Conservation (phyloP, 2,888 invertebrate genomes). For the Standfussiana lucernea region DNA sequence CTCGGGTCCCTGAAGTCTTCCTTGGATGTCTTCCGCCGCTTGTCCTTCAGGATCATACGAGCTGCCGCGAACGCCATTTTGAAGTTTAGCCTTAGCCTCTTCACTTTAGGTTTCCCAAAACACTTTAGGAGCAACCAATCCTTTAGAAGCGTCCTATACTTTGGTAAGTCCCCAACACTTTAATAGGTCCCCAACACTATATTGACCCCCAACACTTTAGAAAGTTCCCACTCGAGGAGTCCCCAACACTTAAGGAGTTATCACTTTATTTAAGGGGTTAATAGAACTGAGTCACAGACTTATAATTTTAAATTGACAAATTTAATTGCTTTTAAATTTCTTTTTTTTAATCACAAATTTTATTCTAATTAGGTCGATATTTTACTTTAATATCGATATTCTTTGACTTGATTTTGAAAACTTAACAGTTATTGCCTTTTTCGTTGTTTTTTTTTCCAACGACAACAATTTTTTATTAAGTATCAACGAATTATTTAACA, state of each 20-base stretch:
- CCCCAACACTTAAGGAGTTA: slow-evolving; percentile 36
- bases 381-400: slow-evolving; percentile 34
- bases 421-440: slow-evolving; percentile 79
- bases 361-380: slow-evolving; percentile 62
- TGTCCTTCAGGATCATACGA: slow-evolving; percentile 96
- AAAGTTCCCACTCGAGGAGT: neutral
- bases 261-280: slow-evolving; percentile 64
- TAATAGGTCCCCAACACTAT: slow-evolving; percentile 22
- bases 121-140: slow-evolving; percentile 49
- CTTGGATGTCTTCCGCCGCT: slow-evolving; percentile 94
- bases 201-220: slow-evolving; percentile 11
- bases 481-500: slow-evolving; percentile 53
- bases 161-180: slow-evolving; percentile 4
- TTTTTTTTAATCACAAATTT: slow-evolving; percentile 57
- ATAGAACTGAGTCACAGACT: slow-evolving; percentile 78
- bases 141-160: slow-evolving; percentile 30
- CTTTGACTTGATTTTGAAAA: slow-evolving; percentile 70
- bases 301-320: slow-evolving; percentile 78
- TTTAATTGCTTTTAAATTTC: slow-evolving; percentile 73
- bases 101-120: slow-evolving; percentile 57
- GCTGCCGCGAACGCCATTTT: slow-evolving; percentile 96
- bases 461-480: slow-evolving; percentile 49
- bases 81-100: slow-evolving; percentile 64
- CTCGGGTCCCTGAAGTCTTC: slow-evolving; percentile 94
- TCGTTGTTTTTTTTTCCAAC: slow-evolving; percentile 72